Conservation (phyloP, 1,140 invertebrate genomes). For the Holotrichia oblita region DNA sequence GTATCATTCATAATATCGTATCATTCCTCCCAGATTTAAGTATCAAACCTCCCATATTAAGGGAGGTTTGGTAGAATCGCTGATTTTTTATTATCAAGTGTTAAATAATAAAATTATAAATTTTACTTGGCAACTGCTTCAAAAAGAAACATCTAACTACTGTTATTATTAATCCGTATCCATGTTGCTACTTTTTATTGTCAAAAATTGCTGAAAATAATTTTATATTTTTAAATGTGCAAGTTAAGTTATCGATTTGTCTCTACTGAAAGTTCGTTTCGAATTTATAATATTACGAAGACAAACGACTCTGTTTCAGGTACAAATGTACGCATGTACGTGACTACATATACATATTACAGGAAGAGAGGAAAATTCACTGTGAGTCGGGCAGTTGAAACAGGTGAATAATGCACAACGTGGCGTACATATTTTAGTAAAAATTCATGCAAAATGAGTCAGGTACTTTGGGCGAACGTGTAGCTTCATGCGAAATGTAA, state of each 20-base stretch:
- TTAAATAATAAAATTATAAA: too few relatives aligned
- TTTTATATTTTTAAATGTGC: neutral
- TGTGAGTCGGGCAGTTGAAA: neutral
- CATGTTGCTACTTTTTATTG: too few relatives aligned
- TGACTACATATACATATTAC: slow-evolving; percentile 13
- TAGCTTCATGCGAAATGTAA: neutral
- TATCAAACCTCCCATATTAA: too few relatives aligned
- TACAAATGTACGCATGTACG: slow-evolving; percentile 11
- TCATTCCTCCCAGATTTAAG: too few relatives aligned
- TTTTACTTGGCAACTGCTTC: too few relatives aligned
- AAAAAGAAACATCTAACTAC: slow-evolving; percentile 2
- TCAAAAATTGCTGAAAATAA: neutral
- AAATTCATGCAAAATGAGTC: neutral
- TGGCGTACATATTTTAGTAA: slow-evolving; percentile 13
- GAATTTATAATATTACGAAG: slow-evolving; percentile 7
- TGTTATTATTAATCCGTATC: neutral
- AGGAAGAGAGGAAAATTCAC: neutral
- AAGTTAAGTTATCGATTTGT: neutral
- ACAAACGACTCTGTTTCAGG: slow-evolving; percentile 3
- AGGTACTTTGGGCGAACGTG: neutral
- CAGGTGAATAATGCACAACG: slow-evolving; percentile 1
- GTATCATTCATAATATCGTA: too few relatives aligned
- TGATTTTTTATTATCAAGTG: too few relatives aligned
- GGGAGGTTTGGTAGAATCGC: too few relatives aligned
- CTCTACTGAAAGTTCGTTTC: neutral